Evolutionary conservation across 2,113 vertebrate genomes (phyloP).

Genomic region (Dipodomys spectabilis): DNA sequence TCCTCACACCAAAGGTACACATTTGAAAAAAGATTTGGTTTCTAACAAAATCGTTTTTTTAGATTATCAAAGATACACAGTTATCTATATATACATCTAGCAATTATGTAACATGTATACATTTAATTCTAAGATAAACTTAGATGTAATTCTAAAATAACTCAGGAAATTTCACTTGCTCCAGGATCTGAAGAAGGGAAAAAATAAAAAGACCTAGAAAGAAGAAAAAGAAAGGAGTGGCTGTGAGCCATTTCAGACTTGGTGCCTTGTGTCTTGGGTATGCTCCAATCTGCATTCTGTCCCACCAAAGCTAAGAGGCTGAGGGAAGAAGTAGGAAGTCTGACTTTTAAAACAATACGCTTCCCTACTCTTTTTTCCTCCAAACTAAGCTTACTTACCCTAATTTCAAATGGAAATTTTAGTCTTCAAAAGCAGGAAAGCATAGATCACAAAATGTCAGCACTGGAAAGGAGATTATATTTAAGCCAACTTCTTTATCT

Average conservation of each 20-base stretch:
- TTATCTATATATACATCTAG: neutral
- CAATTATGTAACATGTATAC: neutral
- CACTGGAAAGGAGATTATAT: neutral
- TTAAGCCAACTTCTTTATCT: neutral
- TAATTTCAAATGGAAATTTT: conserved; percentile 53
- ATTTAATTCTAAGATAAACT: conserved; percentile 50
- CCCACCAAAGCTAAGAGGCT: neutral
- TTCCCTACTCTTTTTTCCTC: neutral
- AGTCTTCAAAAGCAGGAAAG: conserved; percentile 29
- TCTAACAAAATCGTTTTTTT: conserved; percentile 19
- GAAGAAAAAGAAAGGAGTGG: neutral
- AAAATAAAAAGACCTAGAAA: neutral
- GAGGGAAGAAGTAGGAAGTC: conserved; percentile 25
- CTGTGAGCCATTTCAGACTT: neutral
- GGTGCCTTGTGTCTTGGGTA: neutral
- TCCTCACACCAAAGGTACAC: neutral
- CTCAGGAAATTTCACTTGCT: neutral
- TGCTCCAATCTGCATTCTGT: neutral
- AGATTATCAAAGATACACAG: conserved; percentile 16
- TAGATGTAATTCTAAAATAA: conserved; percentile 51
- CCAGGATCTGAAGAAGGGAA: neutral
- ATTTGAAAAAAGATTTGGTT: conserved; percentile 24
- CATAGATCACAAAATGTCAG: conserved; percentile 30
- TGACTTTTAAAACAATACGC: conserved; percentile 43
- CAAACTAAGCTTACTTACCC: neutral